These are phyloP conservation scores for Zaprionus lachaisei DNA, from an alignment of 1,140 invertebrate genomes.

Conservation along the genomic window DNA sequence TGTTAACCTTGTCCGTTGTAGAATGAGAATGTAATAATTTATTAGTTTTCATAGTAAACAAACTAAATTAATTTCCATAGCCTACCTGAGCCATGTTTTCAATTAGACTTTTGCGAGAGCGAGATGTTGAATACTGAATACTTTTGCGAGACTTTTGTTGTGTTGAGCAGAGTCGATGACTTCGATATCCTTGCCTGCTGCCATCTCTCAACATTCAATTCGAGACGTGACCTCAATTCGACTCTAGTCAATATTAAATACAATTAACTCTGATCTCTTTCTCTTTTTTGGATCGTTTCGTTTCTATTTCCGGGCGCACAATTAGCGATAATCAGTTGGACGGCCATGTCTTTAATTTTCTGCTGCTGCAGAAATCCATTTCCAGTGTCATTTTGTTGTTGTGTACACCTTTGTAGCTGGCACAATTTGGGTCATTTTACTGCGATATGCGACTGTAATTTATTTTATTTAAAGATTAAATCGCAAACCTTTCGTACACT, in stretches of 20 bases:
- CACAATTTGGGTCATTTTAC: constrained; percentile 68
- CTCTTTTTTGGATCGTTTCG: constrained; percentile 42
- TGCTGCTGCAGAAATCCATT: constrained; percentile 6
- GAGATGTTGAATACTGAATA: constrained; percentile 4
- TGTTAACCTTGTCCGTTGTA: constrained; percentile 59
- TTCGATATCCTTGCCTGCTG: background rate
- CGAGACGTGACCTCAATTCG: background rate
- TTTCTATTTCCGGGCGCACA: constrained; percentile 69
- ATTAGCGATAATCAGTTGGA: constrained; percentile 75
- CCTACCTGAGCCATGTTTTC: constrained; percentile 55
- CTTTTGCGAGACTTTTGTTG: background rate
- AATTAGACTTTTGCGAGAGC: background rate
- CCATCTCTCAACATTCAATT: background rate
- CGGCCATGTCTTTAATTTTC: background rate
- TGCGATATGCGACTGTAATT: constrained; percentile 70
- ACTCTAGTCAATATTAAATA: background rate
- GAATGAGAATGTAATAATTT: constrained; percentile 20
- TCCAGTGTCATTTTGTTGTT: constrained; percentile 41
- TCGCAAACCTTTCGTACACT: constrained; percentile 40
- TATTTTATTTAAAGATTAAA: constrained; percentile 75
- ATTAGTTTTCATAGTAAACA: background rate
- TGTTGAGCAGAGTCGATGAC: background rate
- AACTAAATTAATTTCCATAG: constrained; percentile 11
- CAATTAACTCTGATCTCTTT: background rate
- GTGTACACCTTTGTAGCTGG: background rate